These are phyloP conservation scores for Vombatus ursinus DNA, from an alignment of 2,113 vertebrate species.

Conservation along the genomic window DNA sequence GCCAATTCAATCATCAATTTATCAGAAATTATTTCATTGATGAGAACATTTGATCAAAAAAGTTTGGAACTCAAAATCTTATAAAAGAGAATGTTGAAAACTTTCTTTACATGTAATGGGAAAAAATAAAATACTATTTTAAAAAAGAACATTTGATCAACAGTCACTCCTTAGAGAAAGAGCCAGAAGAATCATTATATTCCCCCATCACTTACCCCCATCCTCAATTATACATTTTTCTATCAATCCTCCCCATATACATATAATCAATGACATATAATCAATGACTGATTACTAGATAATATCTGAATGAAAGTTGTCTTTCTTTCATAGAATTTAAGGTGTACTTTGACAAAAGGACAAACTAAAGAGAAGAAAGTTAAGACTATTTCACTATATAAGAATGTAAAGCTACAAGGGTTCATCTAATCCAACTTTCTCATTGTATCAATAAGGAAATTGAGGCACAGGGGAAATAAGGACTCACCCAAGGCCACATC, in stretches of 20 bases:
- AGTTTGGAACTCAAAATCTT: too few species aligned
- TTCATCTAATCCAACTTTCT: neutral
- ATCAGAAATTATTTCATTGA: neutral
- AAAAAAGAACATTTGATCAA: neutral
- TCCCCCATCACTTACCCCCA: neutral
- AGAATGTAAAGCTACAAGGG: neutral
- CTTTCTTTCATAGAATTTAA: neutral
- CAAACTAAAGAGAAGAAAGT: neutral
- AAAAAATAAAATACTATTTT: too few species aligned
- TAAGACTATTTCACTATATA: neutral
- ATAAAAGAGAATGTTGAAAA: too few species aligned
- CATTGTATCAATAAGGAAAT: neutral
- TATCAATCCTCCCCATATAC: neutral
- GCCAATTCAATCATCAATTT: neutral
- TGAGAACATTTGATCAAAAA: neutral
- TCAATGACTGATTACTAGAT: neutral
- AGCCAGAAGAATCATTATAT: neutral
- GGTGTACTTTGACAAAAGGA: neutral
- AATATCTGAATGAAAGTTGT: neutral
- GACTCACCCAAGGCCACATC: neutral
- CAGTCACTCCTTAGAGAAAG: neutral
- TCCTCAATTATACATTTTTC: neutral
- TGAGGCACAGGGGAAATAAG: neutral
- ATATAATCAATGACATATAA: neutral
- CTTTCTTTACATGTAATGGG: too few species aligned